Evolutionary conservation across 2,797 vertebrate genomes (phyloP).

Genomic region (Xenops minutus): DNA sequence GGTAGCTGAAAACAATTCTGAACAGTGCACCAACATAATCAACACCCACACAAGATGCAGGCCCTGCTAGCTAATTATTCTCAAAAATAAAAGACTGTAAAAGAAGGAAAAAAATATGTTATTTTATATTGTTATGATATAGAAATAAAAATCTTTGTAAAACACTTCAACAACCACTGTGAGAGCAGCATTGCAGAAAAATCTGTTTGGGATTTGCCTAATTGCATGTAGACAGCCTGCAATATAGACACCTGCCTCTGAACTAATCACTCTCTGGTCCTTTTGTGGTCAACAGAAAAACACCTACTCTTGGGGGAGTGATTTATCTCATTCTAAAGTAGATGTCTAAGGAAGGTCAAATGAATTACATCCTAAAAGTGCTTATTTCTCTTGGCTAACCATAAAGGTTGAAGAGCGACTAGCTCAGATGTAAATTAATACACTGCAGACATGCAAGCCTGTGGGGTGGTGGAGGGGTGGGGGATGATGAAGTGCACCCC

Average conservation of each 20-base stretch:
- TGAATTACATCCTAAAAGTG: conserved; percentile 21
- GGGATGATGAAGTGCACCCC: not conserved
- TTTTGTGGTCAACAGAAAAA: conserved; percentile 5
- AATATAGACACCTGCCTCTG: not conserved
- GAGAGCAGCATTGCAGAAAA: not conserved
- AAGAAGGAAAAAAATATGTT: not conserved
- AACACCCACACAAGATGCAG: not conserved
- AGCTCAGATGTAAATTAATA: conserved; percentile 27
- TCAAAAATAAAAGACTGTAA: not conserved
- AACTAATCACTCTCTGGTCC: not conserved
- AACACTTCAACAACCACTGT: not conserved
- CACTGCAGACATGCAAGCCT: not conserved
- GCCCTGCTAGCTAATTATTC: not conserved
- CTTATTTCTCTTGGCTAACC: conserved; percentile 5
- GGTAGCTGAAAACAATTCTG: not conserved
- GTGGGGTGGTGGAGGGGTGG: not conserved
- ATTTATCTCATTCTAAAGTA: conserved; percentile 43
- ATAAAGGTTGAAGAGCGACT: conserved; percentile 15
- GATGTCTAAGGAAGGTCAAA: conserved; percentile 39
- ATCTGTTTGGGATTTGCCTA: not conserved
- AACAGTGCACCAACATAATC: not conserved
- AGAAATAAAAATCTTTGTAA: not conserved
- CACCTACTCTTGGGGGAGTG: not conserved
- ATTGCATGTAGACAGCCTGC: not conserved
- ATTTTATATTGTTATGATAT: not conserved